These are phyloP conservation scores for Iselma pallidipennis DNA, from an alignment of 2,888 invertebrate species.

Conservation along the genomic window DNA sequence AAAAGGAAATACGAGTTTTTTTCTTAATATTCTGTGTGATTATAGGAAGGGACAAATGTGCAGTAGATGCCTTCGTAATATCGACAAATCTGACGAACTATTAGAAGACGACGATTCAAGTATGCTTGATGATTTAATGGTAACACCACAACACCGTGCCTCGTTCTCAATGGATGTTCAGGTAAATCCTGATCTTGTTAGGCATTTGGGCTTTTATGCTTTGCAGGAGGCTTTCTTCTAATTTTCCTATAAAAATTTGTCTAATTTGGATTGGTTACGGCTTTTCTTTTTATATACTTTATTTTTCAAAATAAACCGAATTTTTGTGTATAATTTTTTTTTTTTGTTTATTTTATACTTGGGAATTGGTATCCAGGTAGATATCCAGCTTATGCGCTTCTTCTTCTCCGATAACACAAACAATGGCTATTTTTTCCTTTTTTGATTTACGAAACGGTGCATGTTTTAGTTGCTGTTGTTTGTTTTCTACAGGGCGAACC, in stretches of 20 bases:
- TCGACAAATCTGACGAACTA: conserved; percentile 57
- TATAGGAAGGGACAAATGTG: conserved; percentile 81
- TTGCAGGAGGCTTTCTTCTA: conserved; percentile 44
- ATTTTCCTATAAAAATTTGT: conserved; percentile 3
- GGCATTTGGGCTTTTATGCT: conserved; percentile 48
- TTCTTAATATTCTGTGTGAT: conserved; percentile 21
- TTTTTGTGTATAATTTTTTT: conserved; percentile 11
- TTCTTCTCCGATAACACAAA: not conserved
- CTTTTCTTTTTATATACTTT: conserved; percentile 25
- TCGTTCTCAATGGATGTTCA: conserved; percentile 54
- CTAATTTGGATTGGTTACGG: conserved; percentile 10
- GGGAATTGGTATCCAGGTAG: not conserved
- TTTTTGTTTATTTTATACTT: conserved; percentile 7
- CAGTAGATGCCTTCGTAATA: conserved; percentile 74
- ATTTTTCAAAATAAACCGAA: conserved; percentile 13
- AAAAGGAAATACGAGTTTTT: conserved; percentile 26
- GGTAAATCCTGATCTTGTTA: conserved; percentile 50
- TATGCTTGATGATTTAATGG: conserved; percentile 59
- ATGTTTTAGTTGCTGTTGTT: conserved; percentile 49
- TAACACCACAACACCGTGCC: conserved; percentile 38
- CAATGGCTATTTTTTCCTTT: too few species aligned
- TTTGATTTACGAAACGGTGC: conserved; percentile 25
- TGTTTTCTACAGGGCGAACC: conserved; percentile 43
- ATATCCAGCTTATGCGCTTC: not conserved
- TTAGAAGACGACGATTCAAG: conserved; percentile 75